These are phyloP conservation scores for Menura novaehollandiae DNA, from an alignment of 2,113 vertebrate genomes.

Conservation along the genomic window DNA sequence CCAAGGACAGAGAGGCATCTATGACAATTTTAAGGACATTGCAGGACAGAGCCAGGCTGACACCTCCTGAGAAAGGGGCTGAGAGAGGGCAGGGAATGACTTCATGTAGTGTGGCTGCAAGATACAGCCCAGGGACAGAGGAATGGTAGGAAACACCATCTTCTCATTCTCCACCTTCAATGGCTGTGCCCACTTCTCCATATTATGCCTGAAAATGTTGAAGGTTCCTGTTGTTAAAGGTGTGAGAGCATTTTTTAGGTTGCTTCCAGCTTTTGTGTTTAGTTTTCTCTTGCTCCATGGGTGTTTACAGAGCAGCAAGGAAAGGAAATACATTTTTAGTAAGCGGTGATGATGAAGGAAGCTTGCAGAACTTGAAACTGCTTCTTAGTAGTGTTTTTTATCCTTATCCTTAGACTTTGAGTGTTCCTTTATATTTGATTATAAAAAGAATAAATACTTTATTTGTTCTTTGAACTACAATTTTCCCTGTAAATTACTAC, in stretches of 20 bases:
- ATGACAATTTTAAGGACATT: not conserved
- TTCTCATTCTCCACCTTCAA: not conserved
- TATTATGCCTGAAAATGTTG: not conserved
- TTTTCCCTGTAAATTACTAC: slow-evolving; percentile 27
- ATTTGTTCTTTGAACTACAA: slow-evolving; percentile 40
- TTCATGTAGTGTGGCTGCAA: not conserved
- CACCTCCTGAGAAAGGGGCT: not conserved
- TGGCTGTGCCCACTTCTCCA: not conserved
- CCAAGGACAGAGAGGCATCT: not conserved
- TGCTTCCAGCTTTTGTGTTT: not conserved
- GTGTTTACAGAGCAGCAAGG: not conserved
- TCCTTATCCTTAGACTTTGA: not conserved
- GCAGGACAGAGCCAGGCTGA: not conserved
- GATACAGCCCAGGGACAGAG: not conserved
- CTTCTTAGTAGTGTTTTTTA: not conserved
- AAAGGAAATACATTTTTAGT: not conserved
- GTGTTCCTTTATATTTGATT: not conserved
- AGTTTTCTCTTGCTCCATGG: not conserved
- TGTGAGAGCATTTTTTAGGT: not conserved
- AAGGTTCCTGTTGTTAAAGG: not conserved
- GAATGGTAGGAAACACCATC: not conserved
- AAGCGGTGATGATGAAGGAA: not conserved
- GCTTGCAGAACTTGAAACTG: not conserved
- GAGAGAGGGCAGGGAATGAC: not conserved
- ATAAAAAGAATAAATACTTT: slow-evolving; percentile 19